These are phyloP conservation scores for Mirounga angustirostris DNA, from an alignment of 2,113 vertebrate genomes.

Conservation along the genomic window DNA sequence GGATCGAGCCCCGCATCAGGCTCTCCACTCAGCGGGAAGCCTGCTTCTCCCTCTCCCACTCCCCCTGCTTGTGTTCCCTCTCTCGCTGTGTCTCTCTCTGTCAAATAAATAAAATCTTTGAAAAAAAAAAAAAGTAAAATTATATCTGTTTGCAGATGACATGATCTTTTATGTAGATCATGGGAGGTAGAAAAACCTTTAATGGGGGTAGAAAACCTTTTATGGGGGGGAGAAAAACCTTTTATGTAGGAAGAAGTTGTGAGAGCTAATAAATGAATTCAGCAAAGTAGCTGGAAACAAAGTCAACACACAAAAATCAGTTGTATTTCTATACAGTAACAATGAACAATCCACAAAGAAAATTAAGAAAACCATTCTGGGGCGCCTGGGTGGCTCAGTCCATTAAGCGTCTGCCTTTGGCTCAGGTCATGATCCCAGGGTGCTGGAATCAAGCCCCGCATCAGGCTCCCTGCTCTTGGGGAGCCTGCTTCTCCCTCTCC, in stretches of 20 bases:
- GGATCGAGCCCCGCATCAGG: no score
- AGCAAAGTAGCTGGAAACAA: not conserved
- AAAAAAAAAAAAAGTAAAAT: slow-evolving; percentile 14
- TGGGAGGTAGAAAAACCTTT: not conserved
- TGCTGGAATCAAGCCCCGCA: not conserved
- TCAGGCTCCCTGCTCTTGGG: not conserved
- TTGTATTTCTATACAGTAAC: not conserved
- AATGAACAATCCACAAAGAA: not conserved
- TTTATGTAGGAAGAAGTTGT: not conserved
- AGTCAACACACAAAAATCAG: not conserved
- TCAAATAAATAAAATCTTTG: no score
- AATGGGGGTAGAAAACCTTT: not conserved
- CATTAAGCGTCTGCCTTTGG: not conserved
- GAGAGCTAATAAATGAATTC: not conserved
- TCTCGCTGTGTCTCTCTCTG: no score
- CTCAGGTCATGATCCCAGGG: not conserved
- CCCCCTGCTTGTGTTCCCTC: no score
- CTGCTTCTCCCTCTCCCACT: no score
- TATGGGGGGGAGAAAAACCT: not conserved
- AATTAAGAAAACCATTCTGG: not conserved
- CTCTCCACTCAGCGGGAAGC: no score
- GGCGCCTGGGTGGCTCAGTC: not conserved
- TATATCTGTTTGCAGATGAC: not conserved
- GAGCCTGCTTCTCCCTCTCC: not conserved
- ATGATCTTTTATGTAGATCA: not conserved